These are phyloP conservation scores for Nothobranchius furzeri DNA, from an alignment of 2,113 vertebrate species.

Conservation along the genomic window DNA sequence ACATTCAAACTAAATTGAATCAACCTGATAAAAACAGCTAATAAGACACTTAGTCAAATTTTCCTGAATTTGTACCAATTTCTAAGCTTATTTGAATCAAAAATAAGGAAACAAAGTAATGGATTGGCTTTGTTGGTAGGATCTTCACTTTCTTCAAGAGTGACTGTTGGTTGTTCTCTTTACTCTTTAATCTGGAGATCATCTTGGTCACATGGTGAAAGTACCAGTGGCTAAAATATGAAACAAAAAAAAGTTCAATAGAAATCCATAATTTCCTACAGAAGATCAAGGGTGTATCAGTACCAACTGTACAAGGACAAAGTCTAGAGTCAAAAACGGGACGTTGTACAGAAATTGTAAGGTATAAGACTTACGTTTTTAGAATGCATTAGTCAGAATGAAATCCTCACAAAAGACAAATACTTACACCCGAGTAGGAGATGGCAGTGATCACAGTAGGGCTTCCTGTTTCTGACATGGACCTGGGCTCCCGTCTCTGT, in stretches of 20 bases:
- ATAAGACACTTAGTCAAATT: neutral
- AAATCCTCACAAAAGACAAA: neutral
- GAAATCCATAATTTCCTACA: neutral
- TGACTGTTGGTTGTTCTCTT: neutral
- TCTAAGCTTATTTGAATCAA: neutral
- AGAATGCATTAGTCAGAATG: neutral
- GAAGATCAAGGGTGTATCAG: too few relatives aligned
- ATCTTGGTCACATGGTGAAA: constrained; percentile 82
- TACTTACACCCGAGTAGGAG: constrained; percentile 87
- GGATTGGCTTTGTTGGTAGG: neutral
- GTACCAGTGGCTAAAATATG: constrained; percentile 79
- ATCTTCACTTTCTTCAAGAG: neutral
- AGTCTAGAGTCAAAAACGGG: too few relatives aligned
- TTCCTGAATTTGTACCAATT: neutral
- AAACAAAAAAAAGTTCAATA: constrained; percentile 16
- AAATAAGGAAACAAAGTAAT: neutral
- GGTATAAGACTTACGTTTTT: neutral
- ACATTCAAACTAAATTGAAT: neutral
- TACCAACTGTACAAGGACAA: too few relatives aligned
- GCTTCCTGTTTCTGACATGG: constrained; percentile 85
- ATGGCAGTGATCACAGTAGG: constrained; percentile 92
- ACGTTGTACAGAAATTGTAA: neutral
- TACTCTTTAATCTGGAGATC: constrained; percentile 79
- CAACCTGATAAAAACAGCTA: constrained; percentile 17
- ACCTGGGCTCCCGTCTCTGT: constrained; percentile 87